Conservation (phyloP, 1,140 invertebrate species). For the Cyclina sinensis region DNA sequence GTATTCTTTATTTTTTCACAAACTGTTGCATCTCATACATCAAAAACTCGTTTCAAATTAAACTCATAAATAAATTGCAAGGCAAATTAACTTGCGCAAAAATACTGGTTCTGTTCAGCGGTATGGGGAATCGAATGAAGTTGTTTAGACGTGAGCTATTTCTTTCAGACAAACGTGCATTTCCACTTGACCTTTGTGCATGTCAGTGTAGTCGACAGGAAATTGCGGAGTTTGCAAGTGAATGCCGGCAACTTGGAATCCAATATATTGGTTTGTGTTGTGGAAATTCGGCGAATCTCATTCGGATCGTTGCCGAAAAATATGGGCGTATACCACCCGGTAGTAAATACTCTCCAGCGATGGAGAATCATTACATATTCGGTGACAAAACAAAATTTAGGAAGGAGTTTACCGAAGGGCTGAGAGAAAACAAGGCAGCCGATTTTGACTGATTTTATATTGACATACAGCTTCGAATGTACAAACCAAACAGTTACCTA, state of each 20-base stretch:
- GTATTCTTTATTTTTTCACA: too few species aligned
- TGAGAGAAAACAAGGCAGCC: neutral
- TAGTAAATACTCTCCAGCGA: constrained; percentile 73
- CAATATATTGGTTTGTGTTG: constrained; percentile 83
- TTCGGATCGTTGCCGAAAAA: constrained; percentile 75
- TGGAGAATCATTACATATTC: constrained; percentile 72
- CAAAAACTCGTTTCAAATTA: too few species aligned
- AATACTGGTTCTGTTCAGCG: too few species aligned
- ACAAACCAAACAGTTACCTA: too few species aligned
- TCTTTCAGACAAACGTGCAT: constrained; percentile 71
- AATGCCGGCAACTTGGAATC: constrained; percentile 76
- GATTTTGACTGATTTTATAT: neutral
- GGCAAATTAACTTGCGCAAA: too few species aligned
- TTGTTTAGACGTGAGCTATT: too few species aligned
- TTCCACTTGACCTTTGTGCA: constrained; percentile 75
- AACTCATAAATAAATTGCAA: too few species aligned
- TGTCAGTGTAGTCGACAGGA: constrained; percentile 70
- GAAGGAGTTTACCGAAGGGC: neutral
- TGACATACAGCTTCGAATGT: too few species aligned
- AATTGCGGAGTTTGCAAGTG: constrained; percentile 74
- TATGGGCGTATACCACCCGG: constrained; percentile 75
- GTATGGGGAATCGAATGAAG: too few species aligned
- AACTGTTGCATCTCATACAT: too few species aligned
- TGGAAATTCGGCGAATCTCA: constrained; percentile 77
- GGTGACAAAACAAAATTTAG: constrained; percentile 50